Evolutionary conservation across 2,113 vertebrate genomes (phyloP), one percentile per base, ranked within the genome.

Genomic region (Dicrurus megarhynchus): DNA sequence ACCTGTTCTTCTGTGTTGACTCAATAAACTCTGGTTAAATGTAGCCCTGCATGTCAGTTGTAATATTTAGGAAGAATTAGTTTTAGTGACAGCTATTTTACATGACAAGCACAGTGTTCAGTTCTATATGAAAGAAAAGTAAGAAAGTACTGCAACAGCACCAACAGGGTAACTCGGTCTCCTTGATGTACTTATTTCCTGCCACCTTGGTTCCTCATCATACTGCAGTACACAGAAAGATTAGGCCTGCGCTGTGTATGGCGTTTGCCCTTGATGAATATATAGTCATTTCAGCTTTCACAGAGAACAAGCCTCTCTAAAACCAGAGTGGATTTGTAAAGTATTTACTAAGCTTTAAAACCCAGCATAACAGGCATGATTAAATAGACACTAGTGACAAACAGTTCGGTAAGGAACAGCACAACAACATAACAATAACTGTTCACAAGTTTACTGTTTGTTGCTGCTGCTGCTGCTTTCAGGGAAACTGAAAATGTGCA

Each of bases 291-390:
- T 85, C 76, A 87, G 81, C 67, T 93, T 90, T 94, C 68, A 91
- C 46, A 91, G 91, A 84, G 44, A 80, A 49, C 46, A 84, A 87
- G 46, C 69, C n/a, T 87, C 49, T 90, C 93, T 95, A 84, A 89
- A 91, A 76, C 46, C 71, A 49, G 76, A 90, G 68, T 97, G 79
- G 80, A 95, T 95, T 95, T 97, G 50, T 94, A 71, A 91, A 92
- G 33, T 79, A 77, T 92, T 96, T 90, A 56, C 71, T 86, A 88
- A 90, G 73, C 85, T 92, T 90, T 92, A 92, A 94, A 96, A 84
- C 94, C 57, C 37, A 10, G 42, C 56, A 77, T 96, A 87, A 94
- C 74, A 80, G 90, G 32, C 64, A 60, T 96, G 82, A 91, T 97
- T 97, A 96, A 96, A 95, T 75, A 87, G 65, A 96, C 64, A 55